Evolutionary conservation across 2,797 vertebrate species (phyloP).

Genomic region (Betta splendens): DNA sequence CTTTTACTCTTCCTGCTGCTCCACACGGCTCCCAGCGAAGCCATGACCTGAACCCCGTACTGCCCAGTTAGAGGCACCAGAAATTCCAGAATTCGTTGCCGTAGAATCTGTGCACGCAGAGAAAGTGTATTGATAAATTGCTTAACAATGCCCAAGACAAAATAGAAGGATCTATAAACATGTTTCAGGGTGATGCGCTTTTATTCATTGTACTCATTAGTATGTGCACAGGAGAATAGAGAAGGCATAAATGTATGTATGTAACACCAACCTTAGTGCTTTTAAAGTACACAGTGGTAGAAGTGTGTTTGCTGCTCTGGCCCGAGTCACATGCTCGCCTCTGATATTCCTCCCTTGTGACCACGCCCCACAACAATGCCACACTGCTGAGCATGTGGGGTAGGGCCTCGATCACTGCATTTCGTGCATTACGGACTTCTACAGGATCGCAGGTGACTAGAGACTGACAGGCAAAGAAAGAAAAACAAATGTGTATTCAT

Average conservation of each 20-base stretch:
- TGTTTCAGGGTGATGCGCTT: neutral
- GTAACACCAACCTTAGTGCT: slow-evolving; percentile 86
- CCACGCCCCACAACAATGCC: slow-evolving; percentile 90
- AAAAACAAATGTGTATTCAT: neutral
- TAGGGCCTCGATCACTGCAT: slow-evolving; percentile 90
- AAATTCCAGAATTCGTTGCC: slow-evolving; percentile 91
- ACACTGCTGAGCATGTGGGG: slow-evolving; percentile 90
- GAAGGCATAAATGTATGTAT: neutral
- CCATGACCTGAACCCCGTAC: slow-evolving; percentile 90
- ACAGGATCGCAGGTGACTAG: slow-evolving; percentile 79
- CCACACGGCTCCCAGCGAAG: slow-evolving; percentile 92
- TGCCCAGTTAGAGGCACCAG: slow-evolving; percentile 88
- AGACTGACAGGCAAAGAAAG: slow-evolving; percentile 27
- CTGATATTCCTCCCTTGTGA: slow-evolving; percentile 86
- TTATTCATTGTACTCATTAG: neutral
- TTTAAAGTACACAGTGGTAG: slow-evolving; percentile 93
- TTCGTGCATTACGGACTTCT: slow-evolving; percentile 90
- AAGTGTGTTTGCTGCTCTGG: slow-evolving; percentile 83
- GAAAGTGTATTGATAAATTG: neutral
- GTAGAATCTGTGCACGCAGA: slow-evolving; percentile 73
- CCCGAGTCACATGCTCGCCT: slow-evolving; percentile 81
- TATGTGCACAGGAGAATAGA: neutral
- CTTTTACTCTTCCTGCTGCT: slow-evolving; percentile 86
- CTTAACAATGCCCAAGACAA: neutral
- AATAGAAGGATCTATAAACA: neutral